Evolutionary conservation across 1,140 invertebrate species (phyloP), one percentile per base, ranked within the genome.

Genomic region (Nasonia vitripennis): DNA sequence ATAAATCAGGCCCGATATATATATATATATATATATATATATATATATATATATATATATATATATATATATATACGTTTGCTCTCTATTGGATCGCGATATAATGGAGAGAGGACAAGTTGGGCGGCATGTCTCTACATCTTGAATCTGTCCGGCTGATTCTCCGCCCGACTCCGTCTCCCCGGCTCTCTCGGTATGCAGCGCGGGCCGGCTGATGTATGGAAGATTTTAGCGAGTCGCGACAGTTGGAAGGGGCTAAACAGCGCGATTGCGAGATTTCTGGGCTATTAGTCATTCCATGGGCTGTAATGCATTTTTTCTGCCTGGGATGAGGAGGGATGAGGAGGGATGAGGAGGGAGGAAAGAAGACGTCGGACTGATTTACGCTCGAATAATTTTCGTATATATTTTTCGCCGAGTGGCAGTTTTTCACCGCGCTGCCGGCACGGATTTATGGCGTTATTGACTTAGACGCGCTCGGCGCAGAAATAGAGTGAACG

Each of bases 401-500:
- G 67, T 71, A 73, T 51, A 67, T 20, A 83, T 75, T 85, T 85
- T 70, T 71, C 67, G 83, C 51, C 27, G 75, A 73, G 31, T 67
- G 41, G 68, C 83, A 37, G 6, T 79, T 77, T 84, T 84, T 84
- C 82, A 84, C 34, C 10, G n/a, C 9, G 7, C 10, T 7, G 31
- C 20, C n/a, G 20, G 48, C 20, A 23, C 81, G 27, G 83, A 85
- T 85, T 85, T 85, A 85, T 80, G 70, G 41, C n/a, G 14, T 74
- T 85, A 85, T 80, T 85, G 83, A 85, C 78, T 80, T 67, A 31
- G 62, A 70, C 78, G 78, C 62, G 34, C 78, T 71, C 17, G 70
- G 10, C 34, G 34, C 2, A 27, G 55, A 62, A 20, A 62, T n/a
- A n/a, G 20, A 14, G 55, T 14, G 34, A 62, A 1, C 27, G 27